Evolutionary conservation across 2,113 vertebrate species (phyloP).

Genomic region (Prunella fulvescens): DNA sequence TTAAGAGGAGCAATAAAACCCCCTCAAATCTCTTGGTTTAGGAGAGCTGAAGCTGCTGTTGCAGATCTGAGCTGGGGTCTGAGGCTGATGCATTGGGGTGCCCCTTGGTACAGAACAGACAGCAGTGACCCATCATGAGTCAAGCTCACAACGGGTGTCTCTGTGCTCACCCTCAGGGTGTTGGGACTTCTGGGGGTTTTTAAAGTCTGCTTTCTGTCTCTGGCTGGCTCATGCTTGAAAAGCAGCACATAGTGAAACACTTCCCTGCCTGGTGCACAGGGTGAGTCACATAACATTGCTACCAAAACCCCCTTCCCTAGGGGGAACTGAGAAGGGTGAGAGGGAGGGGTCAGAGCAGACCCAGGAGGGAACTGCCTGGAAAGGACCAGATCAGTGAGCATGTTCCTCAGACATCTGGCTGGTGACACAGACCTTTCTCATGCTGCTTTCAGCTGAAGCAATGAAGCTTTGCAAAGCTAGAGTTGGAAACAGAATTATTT

Average conservation of each 20-base stretch:
- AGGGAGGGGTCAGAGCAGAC: neutral
- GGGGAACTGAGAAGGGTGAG: neutral
- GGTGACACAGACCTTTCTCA: neutral
- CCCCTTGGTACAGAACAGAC: neutral
- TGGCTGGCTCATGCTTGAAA: neutral
- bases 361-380: neutral
- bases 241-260: neutral
- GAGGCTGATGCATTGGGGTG: neutral
- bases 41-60: neutral
- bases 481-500: neutral
- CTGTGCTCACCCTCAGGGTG: neutral
- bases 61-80: neutral
- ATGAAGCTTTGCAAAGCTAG: neutral
- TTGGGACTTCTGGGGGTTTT: neutral
- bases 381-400: neutral
- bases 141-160: neutral
- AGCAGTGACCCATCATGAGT: neutral
- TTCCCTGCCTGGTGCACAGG: neutral
- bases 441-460: neutral
- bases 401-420: neutral
- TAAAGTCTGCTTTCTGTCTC: neutral
- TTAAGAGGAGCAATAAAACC: neutral
- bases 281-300: neutral
- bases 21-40: neutral
- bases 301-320: neutral